Conservation (phyloP, 2,113 vertebrate genomes). For the Pachycephala philippinensis region DNA sequence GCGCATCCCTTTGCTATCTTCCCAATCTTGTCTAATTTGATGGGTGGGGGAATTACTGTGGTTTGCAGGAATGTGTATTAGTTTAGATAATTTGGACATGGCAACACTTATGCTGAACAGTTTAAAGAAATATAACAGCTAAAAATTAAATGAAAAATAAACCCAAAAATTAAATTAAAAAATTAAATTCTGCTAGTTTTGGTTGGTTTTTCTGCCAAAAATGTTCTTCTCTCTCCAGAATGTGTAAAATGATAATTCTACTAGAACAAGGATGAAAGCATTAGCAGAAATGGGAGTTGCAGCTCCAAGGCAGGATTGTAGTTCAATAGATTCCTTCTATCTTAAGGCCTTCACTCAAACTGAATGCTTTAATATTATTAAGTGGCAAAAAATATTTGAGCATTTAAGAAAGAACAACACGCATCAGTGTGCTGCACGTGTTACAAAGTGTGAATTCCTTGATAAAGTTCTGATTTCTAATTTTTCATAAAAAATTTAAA, state of each 20-base stretch:
- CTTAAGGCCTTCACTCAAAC: neutral
- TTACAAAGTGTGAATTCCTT: neutral
- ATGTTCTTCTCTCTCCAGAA: neutral
- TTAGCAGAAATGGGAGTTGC: neutral
- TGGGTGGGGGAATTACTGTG: neutral
- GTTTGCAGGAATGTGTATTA: neutral
- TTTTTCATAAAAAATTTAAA: neutral
- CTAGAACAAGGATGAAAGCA: neutral
- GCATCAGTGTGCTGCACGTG: neutral
- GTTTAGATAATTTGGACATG: neutral
- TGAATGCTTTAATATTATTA: neutral
- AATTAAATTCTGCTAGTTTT: neutral
- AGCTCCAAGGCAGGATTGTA: neutral
- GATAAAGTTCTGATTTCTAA: neutral
- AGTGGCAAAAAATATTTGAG: neutral
- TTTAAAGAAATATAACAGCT: neutral
- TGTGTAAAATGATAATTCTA: neutral
- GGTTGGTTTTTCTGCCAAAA: neutral
- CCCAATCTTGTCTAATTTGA: neutral
- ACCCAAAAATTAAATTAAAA: neutral
- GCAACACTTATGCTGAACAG: neutral
- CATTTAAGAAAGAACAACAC: neutral
- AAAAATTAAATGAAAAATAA: neutral
- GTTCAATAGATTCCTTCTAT: neutral
- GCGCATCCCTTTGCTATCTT: neutral